A percentile compares a stretch with the other conserved stretches of the same genome.
phyloP scores from a whole-genome alignment of 2,113 vertebrate genomes.

The Pyrgilauda ruficollis region DNA sequence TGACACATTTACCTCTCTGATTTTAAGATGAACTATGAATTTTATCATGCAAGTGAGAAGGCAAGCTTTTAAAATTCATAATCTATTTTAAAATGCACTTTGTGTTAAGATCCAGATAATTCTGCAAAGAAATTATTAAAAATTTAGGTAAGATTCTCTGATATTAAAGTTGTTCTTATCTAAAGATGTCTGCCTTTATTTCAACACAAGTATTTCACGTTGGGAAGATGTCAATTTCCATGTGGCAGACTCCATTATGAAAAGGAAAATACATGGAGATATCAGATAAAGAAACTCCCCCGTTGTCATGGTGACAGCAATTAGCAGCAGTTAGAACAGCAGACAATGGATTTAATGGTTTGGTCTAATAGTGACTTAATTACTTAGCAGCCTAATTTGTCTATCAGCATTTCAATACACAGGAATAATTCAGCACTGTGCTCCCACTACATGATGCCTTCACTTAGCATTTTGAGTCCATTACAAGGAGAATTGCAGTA shows the following conservation, averaged over 20 bases:
- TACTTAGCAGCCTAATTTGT: constrained; percentile 42
- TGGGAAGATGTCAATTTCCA: neutral
- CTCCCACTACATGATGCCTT: neutral
- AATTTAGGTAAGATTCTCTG: neutral
- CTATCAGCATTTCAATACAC: constrained; percentile 32
- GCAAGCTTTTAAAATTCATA: neutral
- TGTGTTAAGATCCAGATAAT: neutral
- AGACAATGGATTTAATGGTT: constrained; percentile 61
- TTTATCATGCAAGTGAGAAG: neutral
- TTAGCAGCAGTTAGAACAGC: constrained; percentile 65
- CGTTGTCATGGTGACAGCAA: constrained; percentile 70
- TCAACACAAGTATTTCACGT: neutral
- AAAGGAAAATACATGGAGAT: constrained; percentile 16
- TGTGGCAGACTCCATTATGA: neutral
- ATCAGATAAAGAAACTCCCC: constrained; percentile 28
- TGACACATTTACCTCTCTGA: neutral
- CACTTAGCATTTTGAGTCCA: constrained; percentile 4
- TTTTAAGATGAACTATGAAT: neutral
- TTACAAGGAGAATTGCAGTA: constrained; percentile 40
- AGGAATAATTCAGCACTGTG: constrained; percentile 18
- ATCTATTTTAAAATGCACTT: neutral
- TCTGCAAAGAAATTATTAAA: neutral
- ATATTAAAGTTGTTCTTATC: neutral
- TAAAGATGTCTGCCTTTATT: neutral
- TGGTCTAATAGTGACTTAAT: constrained; percentile 61